Base-by-base conservation (phyloP, 2,888 invertebrate genomes). In the Frankliniella intonsa region DNA sequence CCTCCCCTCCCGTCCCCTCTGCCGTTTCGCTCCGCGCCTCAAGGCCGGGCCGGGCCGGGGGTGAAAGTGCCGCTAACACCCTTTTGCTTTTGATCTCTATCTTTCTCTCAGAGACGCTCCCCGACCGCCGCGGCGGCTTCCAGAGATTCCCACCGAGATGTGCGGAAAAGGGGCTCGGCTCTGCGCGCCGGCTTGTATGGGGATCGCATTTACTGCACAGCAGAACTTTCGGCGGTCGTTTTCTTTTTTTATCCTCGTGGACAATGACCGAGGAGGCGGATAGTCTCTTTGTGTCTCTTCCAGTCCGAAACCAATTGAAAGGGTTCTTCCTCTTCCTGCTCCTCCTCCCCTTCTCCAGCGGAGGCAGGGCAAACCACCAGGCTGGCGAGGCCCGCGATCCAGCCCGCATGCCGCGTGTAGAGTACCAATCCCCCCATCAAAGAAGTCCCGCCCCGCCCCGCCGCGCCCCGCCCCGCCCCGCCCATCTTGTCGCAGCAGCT, bases 51-150 rank as follows among this genome's bases (percentile, higher is more conserved):
- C n/a, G 38, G 38, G 38, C 38, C 38, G 38, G 38, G 38, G 38
- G 38, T 38, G 38, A 38, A 38, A 38, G 38, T 38, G 38, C 38
- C 38, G 62, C 62, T 62, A 62, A 62, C 62, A 17, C 14, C 62
- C 62, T 62, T 62, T 62, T n/a, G 62, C 62, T 62, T 62, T 62
- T 62, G 62, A 62, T 22, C 69, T 76, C 69, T 76, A 12, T 76
- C 69, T 76, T 25, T 76, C 5, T 38, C 38, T 38, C 38, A 2
- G 38, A 38, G 38, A 38, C 38, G 38, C n/a, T n/a, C n/a, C n/a
- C n/a, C 38, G 38, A 38, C 38, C 38, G 38, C 5, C 38, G 38
- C 38, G 38, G 38, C 38, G 38, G 38, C 38, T 38, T 38, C 38
- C 38, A 38, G 17, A 19, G 17, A 19, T 17, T 55, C 14, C 11